Evolutionary conservation across 1,140 invertebrate species (phyloP), one percentile per base, ranked within the genome.

Genomic region (Diploscapter pachys): DNA sequence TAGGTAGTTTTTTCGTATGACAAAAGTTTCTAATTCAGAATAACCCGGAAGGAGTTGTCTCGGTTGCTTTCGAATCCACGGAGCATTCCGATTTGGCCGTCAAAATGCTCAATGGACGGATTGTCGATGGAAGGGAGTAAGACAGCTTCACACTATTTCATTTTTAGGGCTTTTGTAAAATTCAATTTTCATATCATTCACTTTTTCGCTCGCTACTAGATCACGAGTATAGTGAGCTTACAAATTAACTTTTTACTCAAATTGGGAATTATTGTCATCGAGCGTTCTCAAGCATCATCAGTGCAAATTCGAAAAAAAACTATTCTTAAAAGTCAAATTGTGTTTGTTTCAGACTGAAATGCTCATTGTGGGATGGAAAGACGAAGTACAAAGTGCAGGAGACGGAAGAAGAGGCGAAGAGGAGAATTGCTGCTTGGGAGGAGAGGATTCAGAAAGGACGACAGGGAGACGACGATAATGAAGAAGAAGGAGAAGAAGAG

Each of bases 331-430:
- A 59, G 9, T 11, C 57, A 59, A 59, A 59, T 59, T 11, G 1
- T 31, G n/a, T 31, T 31, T 52, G 8, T 68, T 68, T 52, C 51
- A 68, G 56, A 52, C 89, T 99, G 48, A 90, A 88, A 4, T 96
- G 94, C 3, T 91, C 92, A 83, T 91, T 92, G 74, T 98, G 94
- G 93, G 95, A 99, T 89, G 96, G 96, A 4, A 92, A 91, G 85
- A 95, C 93, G 0, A 97, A 95, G 86, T 98, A 92, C 87, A 93
- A 92, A 85, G 90, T 96, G 80, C 89, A 90, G 71, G 96, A 99
- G 88, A 94, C 95, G 0, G 93, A 94, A 82, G 91, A 91, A 65
- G 92, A 98, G 86, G 90, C 91, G 4, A 90, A 91, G 72, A 89
- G 92, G 73, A 88, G 96, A 75, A 85, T 96, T 51, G 88, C 91